Evolutionary conservation across 2,888 invertebrate species (phyloP).

Genomic region (Troglohyphantes excavatus): DNA sequence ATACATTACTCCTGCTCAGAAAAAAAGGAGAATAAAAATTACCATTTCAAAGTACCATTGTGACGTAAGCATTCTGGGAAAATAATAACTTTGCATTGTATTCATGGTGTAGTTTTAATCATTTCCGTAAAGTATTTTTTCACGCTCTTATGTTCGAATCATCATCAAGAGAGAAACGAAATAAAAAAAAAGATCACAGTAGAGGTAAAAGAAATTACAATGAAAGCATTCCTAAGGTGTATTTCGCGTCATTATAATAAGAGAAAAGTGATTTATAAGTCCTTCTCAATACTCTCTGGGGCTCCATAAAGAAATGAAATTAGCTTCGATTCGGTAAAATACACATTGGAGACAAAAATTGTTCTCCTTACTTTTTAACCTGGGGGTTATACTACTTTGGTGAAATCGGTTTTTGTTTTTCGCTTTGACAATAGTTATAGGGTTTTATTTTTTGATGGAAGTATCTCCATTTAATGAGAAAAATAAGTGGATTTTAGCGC

Average conservation of each 20-base stretch:
- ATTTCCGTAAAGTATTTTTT: slow-evolving; percentile 43
- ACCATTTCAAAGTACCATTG: slow-evolving; percentile 1
- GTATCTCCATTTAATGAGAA: neutral
- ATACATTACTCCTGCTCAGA: neutral
- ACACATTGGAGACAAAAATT: slow-evolving; percentile 1
- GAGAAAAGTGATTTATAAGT: slow-evolving; percentile 26
- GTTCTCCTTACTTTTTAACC: neutral
- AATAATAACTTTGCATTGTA: slow-evolving; percentile 39
- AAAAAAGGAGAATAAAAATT: slow-evolving; percentile 13
- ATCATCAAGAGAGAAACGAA: slow-evolving; percentile 31
- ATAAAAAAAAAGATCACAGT: neutral
- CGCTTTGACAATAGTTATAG: neutral
- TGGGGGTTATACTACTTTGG: neutral
- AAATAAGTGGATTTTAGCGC: neutral
- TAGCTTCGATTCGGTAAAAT: neutral
- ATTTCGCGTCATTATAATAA: slow-evolving; percentile 14
- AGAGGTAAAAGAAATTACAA: slow-evolving; percentile 7
- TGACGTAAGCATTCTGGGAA: slow-evolving; percentile 13
- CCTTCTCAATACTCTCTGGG: neutral
- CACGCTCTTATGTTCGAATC: slow-evolving; percentile 30
- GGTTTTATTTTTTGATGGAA: neutral
- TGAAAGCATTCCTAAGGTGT: slow-evolving; percentile 20
- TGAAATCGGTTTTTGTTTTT: neutral
- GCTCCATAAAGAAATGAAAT: neutral
- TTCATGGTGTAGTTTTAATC: slow-evolving; percentile 18